These are phyloP conservation scores for Ceratina australensis DNA, from an alignment of 1,140 invertebrate species.

Conservation along the genomic window DNA sequence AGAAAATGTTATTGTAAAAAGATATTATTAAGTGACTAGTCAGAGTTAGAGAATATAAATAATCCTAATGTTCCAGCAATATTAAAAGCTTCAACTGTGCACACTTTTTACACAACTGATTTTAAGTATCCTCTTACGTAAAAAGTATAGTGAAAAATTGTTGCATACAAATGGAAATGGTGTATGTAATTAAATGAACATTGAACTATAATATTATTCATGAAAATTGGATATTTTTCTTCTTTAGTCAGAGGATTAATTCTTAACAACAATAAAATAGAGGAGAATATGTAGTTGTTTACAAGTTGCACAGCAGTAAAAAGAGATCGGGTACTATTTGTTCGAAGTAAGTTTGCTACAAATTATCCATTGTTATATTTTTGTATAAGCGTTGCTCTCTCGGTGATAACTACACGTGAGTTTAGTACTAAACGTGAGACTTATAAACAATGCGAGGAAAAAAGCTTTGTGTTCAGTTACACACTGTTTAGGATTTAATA, in stretches of 20 bases:
- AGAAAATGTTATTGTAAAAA: slow-evolving; percentile 3
- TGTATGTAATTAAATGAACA: too few relatives aligned
- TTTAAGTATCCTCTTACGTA: neutral
- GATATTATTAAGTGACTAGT: neutral
- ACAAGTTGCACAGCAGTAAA: neutral
- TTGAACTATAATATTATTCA: too few relatives aligned
- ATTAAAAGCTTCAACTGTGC: slow-evolving; percentile 9
- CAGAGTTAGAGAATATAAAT: neutral
- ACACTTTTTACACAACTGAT: slow-evolving; percentile 8
- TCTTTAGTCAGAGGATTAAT: too few relatives aligned
- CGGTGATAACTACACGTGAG: neutral
- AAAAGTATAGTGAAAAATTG: neutral
- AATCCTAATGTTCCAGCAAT: neutral
- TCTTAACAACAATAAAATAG: too few relatives aligned
- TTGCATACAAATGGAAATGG: neutral
- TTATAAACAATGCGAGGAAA: neutral
- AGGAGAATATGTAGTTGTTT: neutral
- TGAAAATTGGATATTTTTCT: too few relatives aligned
- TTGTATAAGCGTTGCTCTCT: slow-evolving; percentile 16
- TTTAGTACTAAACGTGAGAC: neutral
- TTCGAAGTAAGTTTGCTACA: slow-evolving; percentile 1
- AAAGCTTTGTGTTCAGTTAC: neutral
- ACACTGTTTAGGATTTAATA: neutral
- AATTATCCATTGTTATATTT: slow-evolving; percentile 40
- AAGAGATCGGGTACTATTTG: neutral